A percentile compares a stretch with the other conserved stretches of the same genome.
Evolutionary conservation across 2,888 invertebrate genomes (phyloP).

Genomic region (Calliopum simillimum): DNA sequence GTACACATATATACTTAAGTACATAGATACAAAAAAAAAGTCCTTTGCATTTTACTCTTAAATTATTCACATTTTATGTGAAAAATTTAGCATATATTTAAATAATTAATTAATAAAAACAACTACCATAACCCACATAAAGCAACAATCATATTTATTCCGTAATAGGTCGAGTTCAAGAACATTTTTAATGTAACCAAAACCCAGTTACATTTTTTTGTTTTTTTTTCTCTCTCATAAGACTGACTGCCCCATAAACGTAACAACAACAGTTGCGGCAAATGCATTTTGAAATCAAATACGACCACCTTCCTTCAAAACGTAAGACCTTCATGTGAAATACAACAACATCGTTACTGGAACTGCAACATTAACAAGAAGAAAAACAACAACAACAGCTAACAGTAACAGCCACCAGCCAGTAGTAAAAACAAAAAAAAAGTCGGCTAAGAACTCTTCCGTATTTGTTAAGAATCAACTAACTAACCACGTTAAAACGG

Average conservation of each 20-base stretch:
- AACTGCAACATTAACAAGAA: slow-evolving; percentile 12
- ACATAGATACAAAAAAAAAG: no score
- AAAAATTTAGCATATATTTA: not conserved
- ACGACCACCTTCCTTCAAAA: no score
- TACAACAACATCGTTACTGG: not conserved
- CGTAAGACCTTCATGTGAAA: slow-evolving; percentile 14
- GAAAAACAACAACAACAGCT: slow-evolving; percentile 14
- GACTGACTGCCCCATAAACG: no score
- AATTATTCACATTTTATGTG: no score
- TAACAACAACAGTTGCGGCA: not conserved
- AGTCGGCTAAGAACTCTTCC: slow-evolving; percentile 22
- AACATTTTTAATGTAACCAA: slow-evolving; percentile 16
- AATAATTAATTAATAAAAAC: not conserved
- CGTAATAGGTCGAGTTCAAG: slow-evolving; percentile 26
- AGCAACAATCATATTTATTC: not conserved
- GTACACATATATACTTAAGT: no score
- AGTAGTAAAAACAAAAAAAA: not conserved
- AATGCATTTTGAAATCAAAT: not conserved
- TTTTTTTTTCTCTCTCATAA: not conserved
- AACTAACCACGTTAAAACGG: no score
- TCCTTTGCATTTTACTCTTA: no score
- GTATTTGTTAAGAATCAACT: not conserved
- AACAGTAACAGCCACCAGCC: slow-evolving; percentile 8
- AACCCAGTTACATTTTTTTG: no score
- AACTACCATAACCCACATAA: not conserved